Percentiles rank a stretch among this genome's conserved stretches.
Evolutionary conservation across 1,140 invertebrate genomes (phyloP).

Genomic region (Diorhabda sublineata): DNA sequence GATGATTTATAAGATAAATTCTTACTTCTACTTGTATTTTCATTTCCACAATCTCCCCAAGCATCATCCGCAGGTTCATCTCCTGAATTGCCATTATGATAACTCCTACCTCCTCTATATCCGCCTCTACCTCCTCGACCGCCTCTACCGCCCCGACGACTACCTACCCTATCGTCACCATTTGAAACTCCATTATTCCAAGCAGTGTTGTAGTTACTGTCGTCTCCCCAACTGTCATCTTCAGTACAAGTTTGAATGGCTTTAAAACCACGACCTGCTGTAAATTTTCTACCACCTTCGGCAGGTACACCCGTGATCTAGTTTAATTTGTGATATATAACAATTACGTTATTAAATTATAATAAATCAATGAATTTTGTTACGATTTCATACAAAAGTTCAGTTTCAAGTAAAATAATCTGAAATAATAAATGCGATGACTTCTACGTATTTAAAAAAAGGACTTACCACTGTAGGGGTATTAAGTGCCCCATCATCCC

Average conservation of each 20-base stretch:
- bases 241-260: slow-evolving; percentile 19
- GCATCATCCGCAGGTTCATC: no score
- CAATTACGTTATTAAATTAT: no score
- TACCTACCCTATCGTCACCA: slow-evolving; percentile 10
- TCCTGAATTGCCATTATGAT: background rate
- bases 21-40: slow-evolving; percentile 20
- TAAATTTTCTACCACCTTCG: slow-evolving; percentile 35
- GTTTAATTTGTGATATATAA: background rate
- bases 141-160: slow-evolving; percentile 17
- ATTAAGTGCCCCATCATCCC: background rate
- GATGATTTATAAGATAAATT: background rate
- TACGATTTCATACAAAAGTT: no score
- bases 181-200: slow-evolving; percentile 20
- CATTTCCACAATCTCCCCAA: slow-evolving; percentile 13
- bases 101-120: slow-evolving; percentile 20
- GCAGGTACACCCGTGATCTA: slow-evolving; percentile 22
- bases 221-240: slow-evolving; percentile 19
- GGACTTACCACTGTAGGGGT: background rate
- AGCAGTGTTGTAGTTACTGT: slow-evolving; percentile 8
- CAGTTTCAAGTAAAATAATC: no score
- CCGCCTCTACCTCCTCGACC: slow-evolving; percentile 20
- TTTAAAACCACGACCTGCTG: slow-evolving; percentile 35
- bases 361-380: no score
- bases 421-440: no score
- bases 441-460: background rate